A percentile compares a stretch with the other conserved stretches of the same genome.
Evolutionary conservation across 2,888 invertebrate genomes (phyloP).

Genomic region (Hofmannophila pseudospretella): DNA sequence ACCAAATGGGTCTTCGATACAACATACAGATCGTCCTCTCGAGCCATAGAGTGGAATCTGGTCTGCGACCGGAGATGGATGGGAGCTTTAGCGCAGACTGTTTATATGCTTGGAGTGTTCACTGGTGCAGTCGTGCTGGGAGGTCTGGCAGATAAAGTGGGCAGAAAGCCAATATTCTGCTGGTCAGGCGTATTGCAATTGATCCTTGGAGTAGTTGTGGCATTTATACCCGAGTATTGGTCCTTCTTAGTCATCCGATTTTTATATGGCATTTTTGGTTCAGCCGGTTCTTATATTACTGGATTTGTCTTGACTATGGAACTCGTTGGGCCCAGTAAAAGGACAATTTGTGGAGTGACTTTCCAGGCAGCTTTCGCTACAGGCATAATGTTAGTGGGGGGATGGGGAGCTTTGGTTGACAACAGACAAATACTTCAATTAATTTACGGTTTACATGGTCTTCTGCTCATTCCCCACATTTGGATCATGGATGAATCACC

Average conservation of each 20-base stretch:
- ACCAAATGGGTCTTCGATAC: conserved; percentile 83
- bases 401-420: conserved; percentile 87
- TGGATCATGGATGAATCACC: conserved; percentile 95
- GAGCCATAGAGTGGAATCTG: conserved; percentile 89
- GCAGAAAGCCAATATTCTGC: conserved; percentile 89
- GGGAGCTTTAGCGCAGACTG: conserved; percentile 87
- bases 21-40: conserved; percentile 84
- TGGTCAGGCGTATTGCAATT: conserved; percentile 87
- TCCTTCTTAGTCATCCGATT: conserved; percentile 83
- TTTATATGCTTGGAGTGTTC: conserved; percentile 91
- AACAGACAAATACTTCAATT: conserved; percentile 86
- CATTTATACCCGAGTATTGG: conserved; percentile 87
- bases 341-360: conserved; percentile 88
- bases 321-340: conserved; percentile 86
- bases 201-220: conserved; percentile 83
- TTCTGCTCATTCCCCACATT: conserved; percentile 86
- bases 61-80: conserved; percentile 89
- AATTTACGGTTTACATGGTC: conserved; percentile 86
- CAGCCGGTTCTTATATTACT: conserved; percentile 86
- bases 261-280: conserved; percentile 88
- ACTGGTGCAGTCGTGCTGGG: conserved; percentile 89
- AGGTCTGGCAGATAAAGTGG: conserved; percentile 89
- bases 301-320: conserved; percentile 88
- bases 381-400: conserved; percentile 90
- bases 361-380: conserved; percentile 88